Evolutionary conservation across 2,888 invertebrate species (phyloP).

Genomic region (Drosophila ezoana): DNA sequence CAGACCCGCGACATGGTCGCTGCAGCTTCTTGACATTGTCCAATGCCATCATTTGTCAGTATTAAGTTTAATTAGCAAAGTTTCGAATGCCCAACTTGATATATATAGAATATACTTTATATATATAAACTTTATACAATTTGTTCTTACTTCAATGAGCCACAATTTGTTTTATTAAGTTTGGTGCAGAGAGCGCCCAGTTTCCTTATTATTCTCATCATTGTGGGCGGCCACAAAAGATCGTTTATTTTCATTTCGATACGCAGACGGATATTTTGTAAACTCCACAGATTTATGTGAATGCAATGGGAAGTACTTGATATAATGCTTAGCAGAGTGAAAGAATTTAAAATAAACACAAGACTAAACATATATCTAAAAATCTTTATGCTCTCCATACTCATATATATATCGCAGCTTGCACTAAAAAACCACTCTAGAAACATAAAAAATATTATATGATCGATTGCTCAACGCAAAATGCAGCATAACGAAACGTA

Average conservation of each 20-base stretch:
- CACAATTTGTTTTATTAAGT: constrained; percentile 67
- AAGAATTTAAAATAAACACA: not conserved
- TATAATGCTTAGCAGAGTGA: not conserved
- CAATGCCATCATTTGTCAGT: constrained; percentile 78
- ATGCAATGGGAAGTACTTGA: constrained; percentile 13
- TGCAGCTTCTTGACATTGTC: constrained; percentile 65
- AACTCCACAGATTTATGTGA: constrained; percentile 42
- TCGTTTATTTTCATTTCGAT: constrained; percentile 61
- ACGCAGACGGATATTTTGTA: constrained; percentile 36
- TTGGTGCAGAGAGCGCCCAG: constrained; percentile 25
- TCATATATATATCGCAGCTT: not conserved
- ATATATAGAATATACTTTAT: constrained; percentile 4
- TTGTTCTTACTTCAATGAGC: constrained; percentile 49
- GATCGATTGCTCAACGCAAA: constrained; percentile 50
- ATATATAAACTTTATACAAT: constrained; percentile 26
- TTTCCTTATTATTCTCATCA: constrained; percentile 27
- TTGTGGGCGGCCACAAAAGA: constrained; percentile 35
- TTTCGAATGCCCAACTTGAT: constrained; percentile 26
- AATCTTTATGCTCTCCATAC: not conserved
- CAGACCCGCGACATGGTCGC: constrained; percentile 16
- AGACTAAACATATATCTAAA: not conserved
- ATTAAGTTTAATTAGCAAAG: constrained; percentile 80
- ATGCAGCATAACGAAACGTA: constrained; percentile 37
- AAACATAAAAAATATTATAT: constrained; percentile 8
- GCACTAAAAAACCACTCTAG: constrained; percentile 18